These are phyloP conservation scores for Dendrolimus punctatus DNA, from an alignment of 1,140 invertebrate species.

Conservation along the genomic window DNA sequence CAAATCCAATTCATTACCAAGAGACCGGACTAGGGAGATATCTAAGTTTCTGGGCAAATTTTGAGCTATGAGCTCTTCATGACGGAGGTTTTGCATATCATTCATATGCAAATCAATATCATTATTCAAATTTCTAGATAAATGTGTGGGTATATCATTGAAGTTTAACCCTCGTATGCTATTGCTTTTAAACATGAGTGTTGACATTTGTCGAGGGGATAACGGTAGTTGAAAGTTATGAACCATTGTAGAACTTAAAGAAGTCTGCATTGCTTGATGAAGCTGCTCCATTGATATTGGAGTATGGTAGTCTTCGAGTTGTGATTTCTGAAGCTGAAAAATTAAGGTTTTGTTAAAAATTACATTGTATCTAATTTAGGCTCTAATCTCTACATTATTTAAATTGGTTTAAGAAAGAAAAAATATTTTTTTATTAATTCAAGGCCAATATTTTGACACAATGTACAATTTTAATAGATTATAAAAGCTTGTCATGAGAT, in stretches of 20 bases:
- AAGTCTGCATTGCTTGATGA: constrained; percentile 51
- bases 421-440: too few relatives aligned
- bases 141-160: constrained; percentile 41
- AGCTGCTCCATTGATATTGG: constrained; percentile 57
- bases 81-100: constrained; percentile 2
- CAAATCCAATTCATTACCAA: constrained; percentile 43
- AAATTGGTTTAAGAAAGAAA: too few relatives aligned
- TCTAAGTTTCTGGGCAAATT: constrained; percentile 37
- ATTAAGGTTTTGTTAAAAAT: background rate
- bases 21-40: constrained; percentile 24
- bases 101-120: constrained; percentile 31
- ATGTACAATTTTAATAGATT: too few relatives aligned
- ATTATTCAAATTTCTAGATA: constrained; percentile 33
- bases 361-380: too few relatives aligned
- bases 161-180: constrained; percentile 42
- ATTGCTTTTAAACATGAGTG: constrained; percentile 55
- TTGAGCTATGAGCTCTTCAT: constrained; percentile 1
- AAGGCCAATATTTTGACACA: too few relatives aligned
- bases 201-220: constrained; percentile 56
- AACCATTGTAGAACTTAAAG: constrained; percentile 30
- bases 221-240: constrained; percentile 58
- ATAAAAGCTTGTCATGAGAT: too few relatives aligned
- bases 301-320: constrained; percentile 46
- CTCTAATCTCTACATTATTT: too few relatives aligned
- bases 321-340: constrained; percentile 52